A percentile compares a stretch with the other conserved stretches of the same genome.
phyloP scores from a whole-genome alignment of 1,140 invertebrate genomes.

The Hylaeus volcanicus region DNA sequence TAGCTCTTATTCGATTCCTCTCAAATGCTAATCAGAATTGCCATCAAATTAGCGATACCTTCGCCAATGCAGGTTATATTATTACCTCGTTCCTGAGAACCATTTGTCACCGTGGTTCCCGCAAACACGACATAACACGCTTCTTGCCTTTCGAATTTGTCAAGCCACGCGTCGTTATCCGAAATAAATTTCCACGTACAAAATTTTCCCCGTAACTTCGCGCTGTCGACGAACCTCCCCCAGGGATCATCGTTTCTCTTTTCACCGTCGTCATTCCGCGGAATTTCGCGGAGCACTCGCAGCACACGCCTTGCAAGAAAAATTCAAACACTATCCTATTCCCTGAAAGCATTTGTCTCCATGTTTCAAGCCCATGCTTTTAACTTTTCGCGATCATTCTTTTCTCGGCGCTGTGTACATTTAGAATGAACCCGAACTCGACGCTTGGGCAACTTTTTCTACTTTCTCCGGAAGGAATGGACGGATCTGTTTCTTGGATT shows the following conservation, averaged over 20 bases:
- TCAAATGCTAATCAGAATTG: background rate
- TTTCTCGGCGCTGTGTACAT: background rate
- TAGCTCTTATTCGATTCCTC: background rate
- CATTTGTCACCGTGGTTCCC: conserved; percentile 27
- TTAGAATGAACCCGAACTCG: background rate
- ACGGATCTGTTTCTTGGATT: background rate
- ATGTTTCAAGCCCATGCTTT: conserved; percentile 4
- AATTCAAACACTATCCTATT: conserved; percentile 37
- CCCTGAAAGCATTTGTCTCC: conserved; percentile 38
- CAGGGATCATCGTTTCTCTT: background rate
- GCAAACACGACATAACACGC: background rate
- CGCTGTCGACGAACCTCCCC: conserved; percentile 17
- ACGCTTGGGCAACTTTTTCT: background rate
- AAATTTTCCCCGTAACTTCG: conserved; percentile 17
- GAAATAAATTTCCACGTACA: conserved; percentile 33
- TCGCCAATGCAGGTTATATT: background rate
- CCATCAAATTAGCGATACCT: background rate
- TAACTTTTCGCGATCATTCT: conserved; percentile 18
- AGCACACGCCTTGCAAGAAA: conserved; percentile 31
- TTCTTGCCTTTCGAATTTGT: background rate
- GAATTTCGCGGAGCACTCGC: conserved; percentile 24
- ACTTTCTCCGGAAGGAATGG: too few species aligned
- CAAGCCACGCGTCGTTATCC: conserved; percentile 1
- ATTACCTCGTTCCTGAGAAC: background rate
- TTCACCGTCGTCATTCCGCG: conserved; percentile 14